Conservation (phyloP, 2,888 invertebrate genomes). For the Thumatha senex region DNA sequence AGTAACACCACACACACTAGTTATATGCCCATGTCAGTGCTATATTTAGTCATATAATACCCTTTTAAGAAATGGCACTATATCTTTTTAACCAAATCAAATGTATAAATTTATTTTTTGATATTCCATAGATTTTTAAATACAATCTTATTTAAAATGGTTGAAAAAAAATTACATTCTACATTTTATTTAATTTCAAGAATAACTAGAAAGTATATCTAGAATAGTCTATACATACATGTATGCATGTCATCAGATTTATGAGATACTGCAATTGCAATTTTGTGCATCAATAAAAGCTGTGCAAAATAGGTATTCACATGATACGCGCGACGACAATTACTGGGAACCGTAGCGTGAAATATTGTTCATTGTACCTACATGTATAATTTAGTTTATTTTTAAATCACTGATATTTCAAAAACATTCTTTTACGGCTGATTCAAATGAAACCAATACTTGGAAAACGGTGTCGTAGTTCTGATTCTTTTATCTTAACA, state of each 20-base stretch:
- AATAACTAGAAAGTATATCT: background rate
- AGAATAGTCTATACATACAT: no score
- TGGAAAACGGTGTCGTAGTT: no score
- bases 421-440: no score
- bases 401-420: constrained; percentile 2
- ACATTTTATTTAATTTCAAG: no score
- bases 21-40: constrained; percentile 2
- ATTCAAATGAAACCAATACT: no score
- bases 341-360: constrained; percentile 53
- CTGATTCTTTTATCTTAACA: no score
- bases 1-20: constrained; percentile 24
- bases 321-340: constrained; percentile 42
- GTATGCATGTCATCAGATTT: no score
- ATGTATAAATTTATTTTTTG: background rate
- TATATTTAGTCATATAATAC: constrained; percentile 8
- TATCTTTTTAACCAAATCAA: no score
- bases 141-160: no score
- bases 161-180: no score
- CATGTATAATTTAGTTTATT: constrained; percentile 24
- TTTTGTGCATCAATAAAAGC: constrained; percentile 34
- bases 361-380: constrained; percentile 31
- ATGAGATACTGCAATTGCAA: constrained; percentile 9
- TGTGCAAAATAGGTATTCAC: constrained; percentile 33
- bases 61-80: constrained; percentile 1
- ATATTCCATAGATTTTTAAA: background rate